Percentiles rank a stretch among this genome's conserved stretches.
Evolutionary conservation across 2,888 invertebrate species (phyloP).

Genomic region (Nasonia oneida): DNA sequence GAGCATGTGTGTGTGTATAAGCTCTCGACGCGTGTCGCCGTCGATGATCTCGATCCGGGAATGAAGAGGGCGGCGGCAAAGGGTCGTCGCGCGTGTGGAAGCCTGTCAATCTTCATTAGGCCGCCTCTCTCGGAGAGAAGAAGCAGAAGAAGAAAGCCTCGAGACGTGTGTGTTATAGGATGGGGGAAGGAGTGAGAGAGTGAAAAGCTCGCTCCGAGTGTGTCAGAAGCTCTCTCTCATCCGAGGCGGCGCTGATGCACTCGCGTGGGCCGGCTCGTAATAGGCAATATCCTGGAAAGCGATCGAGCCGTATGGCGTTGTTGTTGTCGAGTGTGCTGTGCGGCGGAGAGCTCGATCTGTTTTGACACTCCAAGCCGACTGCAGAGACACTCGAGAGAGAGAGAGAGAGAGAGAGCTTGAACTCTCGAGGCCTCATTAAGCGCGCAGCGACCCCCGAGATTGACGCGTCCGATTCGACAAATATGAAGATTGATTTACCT

Average conservation of each 20-base stretch:
- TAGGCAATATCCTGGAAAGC: conserved; percentile 36
- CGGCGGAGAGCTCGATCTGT: conserved; percentile 29
- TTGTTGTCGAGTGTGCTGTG: conserved; percentile 3
- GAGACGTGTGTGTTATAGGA: not conserved
- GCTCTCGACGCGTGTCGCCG: conserved; percentile 58
- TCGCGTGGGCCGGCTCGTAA: conserved; percentile 14
- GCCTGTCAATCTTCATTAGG: conserved; percentile 71
- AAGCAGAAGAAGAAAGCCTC: not conserved
- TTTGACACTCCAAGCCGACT: conserved; percentile 8
- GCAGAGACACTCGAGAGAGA: not conserved
- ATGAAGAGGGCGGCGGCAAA: not conserved
- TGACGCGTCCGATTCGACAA: conserved; percentile 22
- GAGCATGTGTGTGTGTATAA: not conserved
- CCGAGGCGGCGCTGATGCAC: not conserved
- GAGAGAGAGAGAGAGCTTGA: not conserved
- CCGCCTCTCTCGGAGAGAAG: not conserved
- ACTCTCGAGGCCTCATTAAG: conserved; percentile 8
- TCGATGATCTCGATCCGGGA: conserved; percentile 33
- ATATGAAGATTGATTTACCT: conserved; percentile 27
- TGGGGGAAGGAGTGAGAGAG: not conserved
- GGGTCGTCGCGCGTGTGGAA: conserved; percentile 62
- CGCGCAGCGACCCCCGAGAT: not conserved
- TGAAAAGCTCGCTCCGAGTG: no score
- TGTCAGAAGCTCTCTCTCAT: not conserved
- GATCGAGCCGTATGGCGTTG: not conserved